phyloP scores from a whole-genome alignment of 2,888 invertebrate genomes.

The Heliconius cydno region DNA sequence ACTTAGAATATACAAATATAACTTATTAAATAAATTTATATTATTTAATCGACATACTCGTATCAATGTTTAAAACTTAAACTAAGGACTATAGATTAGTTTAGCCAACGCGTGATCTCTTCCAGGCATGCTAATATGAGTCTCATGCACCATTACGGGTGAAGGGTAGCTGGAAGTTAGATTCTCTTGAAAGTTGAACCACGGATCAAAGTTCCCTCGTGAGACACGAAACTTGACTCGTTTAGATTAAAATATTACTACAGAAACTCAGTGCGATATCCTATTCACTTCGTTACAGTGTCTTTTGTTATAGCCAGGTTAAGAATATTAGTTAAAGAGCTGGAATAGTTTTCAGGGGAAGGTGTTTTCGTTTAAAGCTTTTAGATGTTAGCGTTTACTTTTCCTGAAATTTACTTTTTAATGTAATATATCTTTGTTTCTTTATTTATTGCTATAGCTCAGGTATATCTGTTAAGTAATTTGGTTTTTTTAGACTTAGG shows the following conservation, averaged over 20 bases:
- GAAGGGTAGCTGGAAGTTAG: conserved; percentile 40
- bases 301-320: conserved; percentile 36
- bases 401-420: background rate
- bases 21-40: no score
- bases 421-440: background rate
- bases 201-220: conserved; percentile 75
- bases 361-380: conserved; percentile 8
- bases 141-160: conserved; percentile 40
- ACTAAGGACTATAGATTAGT: conserved; percentile 26
- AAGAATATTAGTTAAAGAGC: conserved; percentile 26
- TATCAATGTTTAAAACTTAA: background rate
- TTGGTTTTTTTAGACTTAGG: no score
- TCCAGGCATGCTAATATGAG: conserved; percentile 33
- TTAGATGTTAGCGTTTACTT: conserved; percentile 1
- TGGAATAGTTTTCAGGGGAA: conserved; percentile 12
- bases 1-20: no score
- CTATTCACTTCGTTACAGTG: conserved; percentile 55
- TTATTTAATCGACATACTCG: background rate
- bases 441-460: no score
- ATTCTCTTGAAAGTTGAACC: conserved; percentile 72
- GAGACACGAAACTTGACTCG: conserved; percentile 76
- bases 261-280: conserved; percentile 66
- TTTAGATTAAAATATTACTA: conserved; percentile 81
- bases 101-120: conserved; percentile 21
- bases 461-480: no score